Conservation (phyloP, 2,888 invertebrate species). For the Endotricha flammealis region DNA sequence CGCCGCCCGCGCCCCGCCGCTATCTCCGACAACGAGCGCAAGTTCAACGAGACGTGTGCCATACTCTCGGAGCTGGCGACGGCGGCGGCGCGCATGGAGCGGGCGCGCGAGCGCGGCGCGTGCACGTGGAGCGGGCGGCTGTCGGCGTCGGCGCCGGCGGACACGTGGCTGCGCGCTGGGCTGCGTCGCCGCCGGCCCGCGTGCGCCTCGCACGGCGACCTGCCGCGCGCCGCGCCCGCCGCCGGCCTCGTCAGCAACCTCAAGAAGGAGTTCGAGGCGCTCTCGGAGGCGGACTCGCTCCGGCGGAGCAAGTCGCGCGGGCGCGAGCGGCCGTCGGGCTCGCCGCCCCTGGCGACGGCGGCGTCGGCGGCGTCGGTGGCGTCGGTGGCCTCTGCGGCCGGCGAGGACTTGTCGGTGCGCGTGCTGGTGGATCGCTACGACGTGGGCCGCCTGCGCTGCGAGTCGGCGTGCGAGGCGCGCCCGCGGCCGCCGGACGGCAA, state of each 20-base stretch:
- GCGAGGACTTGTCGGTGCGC: slow-evolving; percentile 83
- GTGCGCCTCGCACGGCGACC: slow-evolving; percentile 60
- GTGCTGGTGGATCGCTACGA: slow-evolving; percentile 79
- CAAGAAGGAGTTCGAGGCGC: slow-evolving; percentile 92
- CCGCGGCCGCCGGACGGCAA: slow-evolving; percentile 37
- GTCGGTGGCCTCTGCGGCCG: slow-evolving; percentile 85
- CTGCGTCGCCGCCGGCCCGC: slow-evolving; percentile 60
- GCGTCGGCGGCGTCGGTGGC: slow-evolving; percentile 38
- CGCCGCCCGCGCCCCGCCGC: slow-evolving; percentile 27
- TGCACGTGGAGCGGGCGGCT: slow-evolving; percentile 70
- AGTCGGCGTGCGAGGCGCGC: slow-evolving; percentile 32
- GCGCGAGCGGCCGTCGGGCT: slow-evolving; percentile 18
- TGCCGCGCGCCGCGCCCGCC: slow-evolving; percentile 45
- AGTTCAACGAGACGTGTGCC: slow-evolving; percentile 78
- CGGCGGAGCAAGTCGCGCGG: slow-evolving; percentile 31
- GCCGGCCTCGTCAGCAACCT: slow-evolving; percentile 90
- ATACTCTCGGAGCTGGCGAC: slow-evolving; percentile 76
- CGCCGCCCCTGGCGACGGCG: slow-evolving; percentile 16
- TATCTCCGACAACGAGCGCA: slow-evolving; percentile 59
- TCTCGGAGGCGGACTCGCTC: slow-evolving; percentile 40
- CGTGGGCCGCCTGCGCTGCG: slow-evolving; percentile 36
- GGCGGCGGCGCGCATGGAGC: slow-evolving; percentile 58
- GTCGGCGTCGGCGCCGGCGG: slow-evolving; percentile 81
- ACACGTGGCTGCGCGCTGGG: slow-evolving; percentile 68
- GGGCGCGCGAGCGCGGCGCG: slow-evolving; percentile 51